Evolutionary conservation across 92 coral and sea anemone genomes (phyloP), one percentile per base, ranked within the genome.

Genomic region (Epizoanthus ramosus): DNA sequence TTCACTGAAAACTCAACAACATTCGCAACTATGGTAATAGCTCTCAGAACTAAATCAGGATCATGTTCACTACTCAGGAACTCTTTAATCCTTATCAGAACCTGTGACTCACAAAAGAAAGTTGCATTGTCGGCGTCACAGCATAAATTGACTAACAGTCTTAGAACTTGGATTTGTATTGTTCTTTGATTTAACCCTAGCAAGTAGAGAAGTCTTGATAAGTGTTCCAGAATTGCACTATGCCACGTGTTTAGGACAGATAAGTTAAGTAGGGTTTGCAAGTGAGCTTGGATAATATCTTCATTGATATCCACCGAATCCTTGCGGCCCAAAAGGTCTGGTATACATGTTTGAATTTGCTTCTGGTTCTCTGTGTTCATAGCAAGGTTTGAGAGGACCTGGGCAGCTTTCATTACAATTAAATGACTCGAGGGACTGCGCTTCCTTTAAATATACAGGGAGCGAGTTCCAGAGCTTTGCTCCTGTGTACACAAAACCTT

Each of bases 281-380:
- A 74, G 47, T 85, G 84, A 25, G 87, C 90, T 59, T 75, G 57
- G 9, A 81, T 35, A 12, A 87, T 70, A 21, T 86, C 86, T 41
- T 92, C 90, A 47, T 66, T 81, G 47, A 56, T 16, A 25, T 70
- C 64, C 22, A 37, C 31, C 17, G 52, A 13, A 17, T 25, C 31
- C 21, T 25, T 21, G 65, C 81, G 73, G 57, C 83, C 86, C 3
- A 93, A 75, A 21, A 94, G 72, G 13, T 61, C 70, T 75, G 91
- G 89, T 28, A 92, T 83, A 45, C 88, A 87, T 47, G 8, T 81
- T 95, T 94, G 83, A 23, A 77, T 35, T 3, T 59, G 71, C 69
- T 88, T 69, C 71, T 94, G 98, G 71, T 93, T 90, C 57, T 84
- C 92, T 35, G 79, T 81, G 77, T 92, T 90, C 87, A 92, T 86